Base-by-base conservation (phyloP, 1,140 invertebrate species). In the Portunus trituberculatus region DNA sequence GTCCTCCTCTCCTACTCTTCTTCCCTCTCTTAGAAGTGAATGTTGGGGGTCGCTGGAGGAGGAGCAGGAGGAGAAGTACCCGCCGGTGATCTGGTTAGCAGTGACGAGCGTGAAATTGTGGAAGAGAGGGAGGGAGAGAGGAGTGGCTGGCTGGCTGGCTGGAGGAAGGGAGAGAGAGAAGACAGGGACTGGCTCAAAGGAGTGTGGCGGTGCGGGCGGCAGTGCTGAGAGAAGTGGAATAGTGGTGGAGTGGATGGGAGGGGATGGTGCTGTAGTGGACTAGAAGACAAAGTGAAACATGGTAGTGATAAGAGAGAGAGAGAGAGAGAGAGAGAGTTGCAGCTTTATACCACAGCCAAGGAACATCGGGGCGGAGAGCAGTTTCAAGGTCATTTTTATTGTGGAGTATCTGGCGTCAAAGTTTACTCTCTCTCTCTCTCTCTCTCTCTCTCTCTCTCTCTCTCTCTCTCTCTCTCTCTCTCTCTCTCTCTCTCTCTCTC, bases 71-170 rank as follows among this genome's bases (percentile, higher is more conserved):
- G 90, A 76, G 90, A 14, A 31, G 46, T 4, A 59, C 91, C 76
- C 91, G 67, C n/a, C 76, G 32, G 91, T 93, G 91, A 93, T 93
- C 91, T 93, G 91, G 91, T 93, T 93, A 93, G 76, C 32, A 46
- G 91, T 93, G 91, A 93, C 32, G 91, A 59, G 67, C 91, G 91
- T 93, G 91, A 93, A 93, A 93, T 93, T 93, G 93, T 87, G 93
- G 46, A 88, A 10, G 84, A n/a, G 52, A 59, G 59, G 48, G 52
- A 29, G 83, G 12, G 39, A 20, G 31, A 20, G 20, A 31, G 91
- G 31, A 39, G 59, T 28, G 14, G 16, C 12, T 10, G 25, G 48
- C 10, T 28, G 31, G 28, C 6, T 4, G 32, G 2, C 39, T n/a
- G 45, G n/a, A 89, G 32, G 28, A 14, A 31, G 48, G 14, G 46